Evolutionary conservation across 2,797 vertebrate species (phyloP).

Genomic region (Lindbergichthys nudifrons): DNA sequence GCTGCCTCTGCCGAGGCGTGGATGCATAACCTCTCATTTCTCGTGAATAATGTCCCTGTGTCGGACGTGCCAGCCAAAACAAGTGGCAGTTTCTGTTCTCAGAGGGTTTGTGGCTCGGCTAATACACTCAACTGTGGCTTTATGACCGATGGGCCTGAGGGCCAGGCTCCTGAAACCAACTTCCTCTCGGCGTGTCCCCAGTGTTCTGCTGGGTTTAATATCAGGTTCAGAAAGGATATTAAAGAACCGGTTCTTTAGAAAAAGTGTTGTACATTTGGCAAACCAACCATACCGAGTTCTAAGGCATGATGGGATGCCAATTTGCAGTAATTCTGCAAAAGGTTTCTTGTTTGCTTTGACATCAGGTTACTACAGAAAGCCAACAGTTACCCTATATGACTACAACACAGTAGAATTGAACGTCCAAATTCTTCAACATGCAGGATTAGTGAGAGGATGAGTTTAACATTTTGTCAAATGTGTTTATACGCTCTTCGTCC

Average conservation of each 20-base stretch:
- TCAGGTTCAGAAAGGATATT: constrained; percentile 30
- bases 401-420: not conserved
- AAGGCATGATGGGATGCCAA: not conserved
- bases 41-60: constrained; percentile 79
- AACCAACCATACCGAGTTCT: constrained; percentile 15
- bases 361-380: not conserved
- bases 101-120: constrained; percentile 76
- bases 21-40: constrained; percentile 82
- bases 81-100: constrained; percentile 81
- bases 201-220: constrained; percentile 24
- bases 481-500: too few relatives aligned
- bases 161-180: constrained; percentile 47
- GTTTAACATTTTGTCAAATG: not conserved
- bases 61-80: constrained; percentile 67
- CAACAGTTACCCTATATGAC: not conserved
- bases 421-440: not conserved
- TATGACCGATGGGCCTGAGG: constrained; percentile 67
- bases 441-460: not conserved
- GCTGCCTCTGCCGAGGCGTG: constrained; percentile 70
- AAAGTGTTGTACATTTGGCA: constrained; percentile 20
- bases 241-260: constrained; percentile 11
- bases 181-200: constrained; percentile 48
- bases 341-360: not conserved
- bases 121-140: constrained; percentile 79
- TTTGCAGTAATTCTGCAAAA: not conserved